Conservation (phyloP, 2,888 invertebrate species). For the Calliscelio sp. region DNA sequence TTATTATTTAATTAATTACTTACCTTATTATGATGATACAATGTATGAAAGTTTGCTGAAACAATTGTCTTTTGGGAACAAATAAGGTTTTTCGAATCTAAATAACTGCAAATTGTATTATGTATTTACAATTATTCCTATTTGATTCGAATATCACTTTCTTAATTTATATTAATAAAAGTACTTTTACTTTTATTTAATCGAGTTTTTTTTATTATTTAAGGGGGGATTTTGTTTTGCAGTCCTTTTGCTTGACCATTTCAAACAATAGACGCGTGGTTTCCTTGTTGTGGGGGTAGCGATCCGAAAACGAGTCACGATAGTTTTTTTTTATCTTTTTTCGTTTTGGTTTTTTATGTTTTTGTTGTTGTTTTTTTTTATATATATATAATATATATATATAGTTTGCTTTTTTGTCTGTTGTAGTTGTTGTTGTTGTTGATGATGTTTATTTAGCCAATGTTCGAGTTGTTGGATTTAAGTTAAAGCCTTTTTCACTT, state of each 20-base stretch:
- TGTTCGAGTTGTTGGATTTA: constrained; percentile 81
- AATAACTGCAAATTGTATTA: too few relatives aligned
- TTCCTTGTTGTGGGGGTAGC: constrained; percentile 36
- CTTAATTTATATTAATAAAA: too few relatives aligned
- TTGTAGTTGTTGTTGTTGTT: constrained; percentile 45
- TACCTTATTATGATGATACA: too few relatives aligned
- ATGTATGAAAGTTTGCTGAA: too few relatives aligned
- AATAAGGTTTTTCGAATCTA: too few relatives aligned
- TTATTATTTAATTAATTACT: too few relatives aligned
- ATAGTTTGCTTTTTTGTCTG: constrained; percentile 42
- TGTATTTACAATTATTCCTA: too few relatives aligned
- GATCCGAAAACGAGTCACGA: constrained; percentile 84
- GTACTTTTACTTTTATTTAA: too few relatives aligned
- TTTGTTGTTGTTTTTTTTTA: constrained; percentile 30
- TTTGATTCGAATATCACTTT: too few relatives aligned
- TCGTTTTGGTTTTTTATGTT: constrained; percentile 46
- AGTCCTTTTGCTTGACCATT: constrained; percentile 31
- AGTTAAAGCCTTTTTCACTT: constrained; percentile 86
- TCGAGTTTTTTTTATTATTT: too few relatives aligned
- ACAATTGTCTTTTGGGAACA: too few relatives aligned
- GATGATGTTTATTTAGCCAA: constrained; percentile 81
- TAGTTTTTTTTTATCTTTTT: constrained; percentile 48
- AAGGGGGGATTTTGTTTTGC: constrained; percentile 27
- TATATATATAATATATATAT: too few relatives aligned
- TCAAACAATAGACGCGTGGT: constrained; percentile 75